Evolutionary conservation across 2,797 vertebrate species (phyloP).

Genomic region (Odontamblyopus rebecca): DNA sequence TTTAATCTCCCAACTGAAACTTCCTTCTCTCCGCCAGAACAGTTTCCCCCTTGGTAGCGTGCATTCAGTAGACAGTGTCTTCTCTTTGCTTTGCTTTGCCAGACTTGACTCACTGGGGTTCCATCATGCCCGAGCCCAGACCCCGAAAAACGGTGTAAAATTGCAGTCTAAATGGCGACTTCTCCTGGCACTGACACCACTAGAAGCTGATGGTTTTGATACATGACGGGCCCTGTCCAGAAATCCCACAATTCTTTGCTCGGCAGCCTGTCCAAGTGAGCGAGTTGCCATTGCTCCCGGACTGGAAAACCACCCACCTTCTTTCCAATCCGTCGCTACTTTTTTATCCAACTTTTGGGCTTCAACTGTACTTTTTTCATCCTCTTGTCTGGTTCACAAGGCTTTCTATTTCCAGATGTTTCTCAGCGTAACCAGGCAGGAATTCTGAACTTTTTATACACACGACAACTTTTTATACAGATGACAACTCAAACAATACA

Average conservation of each 20-base stretch:
- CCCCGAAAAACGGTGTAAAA: slow-evolving; percentile 58
- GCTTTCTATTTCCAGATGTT: neutral
- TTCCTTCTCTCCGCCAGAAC: slow-evolving; percentile 46
- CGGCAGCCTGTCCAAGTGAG: slow-evolving; percentile 26
- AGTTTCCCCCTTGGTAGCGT: slow-evolving; percentile 46
- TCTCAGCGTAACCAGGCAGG: too few relatives aligned
- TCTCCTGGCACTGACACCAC: slow-evolving; percentile 56
- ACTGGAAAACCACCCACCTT: slow-evolving; percentile 49
- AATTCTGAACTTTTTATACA: neutral
- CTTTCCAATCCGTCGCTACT: slow-evolving; percentile 47
- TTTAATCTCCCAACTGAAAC: slow-evolving; percentile 10
- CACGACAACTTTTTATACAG: neutral
- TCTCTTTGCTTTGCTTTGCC: slow-evolving; percentile 43
- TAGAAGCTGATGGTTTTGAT: slow-evolving; percentile 63
- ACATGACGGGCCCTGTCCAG: slow-evolving; percentile 41
- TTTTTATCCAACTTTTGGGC: slow-evolving; percentile 21
- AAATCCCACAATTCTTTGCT: slow-evolving; percentile 45
- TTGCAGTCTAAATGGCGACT: slow-evolving; percentile 48
- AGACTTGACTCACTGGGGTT: slow-evolving; percentile 61
- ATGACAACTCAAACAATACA: too few relatives aligned
- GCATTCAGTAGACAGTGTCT: slow-evolving; percentile 62
- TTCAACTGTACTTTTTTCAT: neutral
- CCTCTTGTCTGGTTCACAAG: neutral
- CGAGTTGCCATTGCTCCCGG: slow-evolving; percentile 30
- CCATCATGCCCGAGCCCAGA: slow-evolving; percentile 46